phyloP scores from a whole-genome alignment of 2,113 vertebrate species.

The Thomomys bottae region DNA sequence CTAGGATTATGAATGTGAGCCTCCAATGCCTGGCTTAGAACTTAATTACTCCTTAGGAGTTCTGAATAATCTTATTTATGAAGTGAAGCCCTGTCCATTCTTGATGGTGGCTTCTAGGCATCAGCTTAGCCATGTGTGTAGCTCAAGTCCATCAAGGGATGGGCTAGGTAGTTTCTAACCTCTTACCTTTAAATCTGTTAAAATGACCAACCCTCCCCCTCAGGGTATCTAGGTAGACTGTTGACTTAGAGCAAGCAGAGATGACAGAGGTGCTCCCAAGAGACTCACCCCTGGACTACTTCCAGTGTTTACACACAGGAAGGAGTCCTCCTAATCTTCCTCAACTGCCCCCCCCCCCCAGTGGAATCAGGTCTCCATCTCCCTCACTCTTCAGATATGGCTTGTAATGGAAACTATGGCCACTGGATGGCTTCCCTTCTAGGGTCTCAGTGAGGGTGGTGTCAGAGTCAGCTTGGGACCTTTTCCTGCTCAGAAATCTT shows the following conservation, averaged over 20 bases:
- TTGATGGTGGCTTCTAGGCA: not conserved
- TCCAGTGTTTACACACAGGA: not conserved
- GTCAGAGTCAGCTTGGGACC: not conserved
- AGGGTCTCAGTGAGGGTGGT: not conserved
- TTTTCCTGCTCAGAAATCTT: not conserved
- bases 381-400: not conserved
- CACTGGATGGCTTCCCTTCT: not conserved
- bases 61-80: not conserved
- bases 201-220: not conserved
- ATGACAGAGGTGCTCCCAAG: not conserved
- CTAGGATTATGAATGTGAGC: too few relatives aligned
- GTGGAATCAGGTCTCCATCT: not conserved
- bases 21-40: too few relatives aligned
- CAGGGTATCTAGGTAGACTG: not conserved
- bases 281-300: not conserved
- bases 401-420: not conserved
- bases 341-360: not conserved
- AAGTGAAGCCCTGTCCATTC: not conserved
- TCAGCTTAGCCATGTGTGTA: not conserved
- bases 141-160: not conserved
- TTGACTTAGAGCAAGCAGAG: not conserved
- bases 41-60: too few relatives aligned
- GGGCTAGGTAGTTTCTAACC: not conserved
- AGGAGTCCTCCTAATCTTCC: not conserved
- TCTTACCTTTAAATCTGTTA: constrained; percentile 46